Conservation (phyloP, 2,888 invertebrate species). For the Synanthedon myopaeformis region DNA sequence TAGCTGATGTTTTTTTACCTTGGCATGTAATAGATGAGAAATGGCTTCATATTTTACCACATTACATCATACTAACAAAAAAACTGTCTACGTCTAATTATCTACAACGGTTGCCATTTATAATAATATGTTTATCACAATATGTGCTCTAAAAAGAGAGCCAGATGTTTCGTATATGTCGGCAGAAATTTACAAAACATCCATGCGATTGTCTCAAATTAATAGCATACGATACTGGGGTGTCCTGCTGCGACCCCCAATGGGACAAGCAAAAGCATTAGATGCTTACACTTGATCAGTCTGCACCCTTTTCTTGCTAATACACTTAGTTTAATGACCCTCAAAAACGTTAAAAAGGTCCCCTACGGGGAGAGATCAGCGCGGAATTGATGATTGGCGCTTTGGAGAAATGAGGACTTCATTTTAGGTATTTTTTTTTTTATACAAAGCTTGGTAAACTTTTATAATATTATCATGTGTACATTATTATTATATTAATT, state of each 20-base stretch:
- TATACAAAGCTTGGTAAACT: too few relatives aligned
- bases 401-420: neutral
- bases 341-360: conserved; percentile 41
- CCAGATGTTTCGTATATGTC: neutral
- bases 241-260: conserved; percentile 16
- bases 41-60: too few relatives aligned
- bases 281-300: conserved; percentile 58
- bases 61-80: too few relatives aligned
- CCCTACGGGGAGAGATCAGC: conserved; percentile 9
- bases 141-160: neutral
- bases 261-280: conserved; percentile 57
- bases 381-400: conserved; percentile 19
- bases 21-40: too few relatives aligned
- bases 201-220: conserved; percentile 8
- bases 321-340: conserved; percentile 60
- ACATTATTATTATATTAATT: too few relatives aligned
- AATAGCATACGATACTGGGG: conserved; percentile 11
- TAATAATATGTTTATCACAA: too few relatives aligned
- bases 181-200: neutral
- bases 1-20: too few relatives aligned
- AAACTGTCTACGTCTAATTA: too few relatives aligned
- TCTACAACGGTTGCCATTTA: too few relatives aligned
- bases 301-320: conserved; percentile 48
- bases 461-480: too few relatives aligned
- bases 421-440: neutral